Percentiles rank a stretch among this genome's conserved stretches.
phyloP scores from a whole-genome alignment of 2,797 vertebrate species.

The Enteromius paludinosus region DNA sequence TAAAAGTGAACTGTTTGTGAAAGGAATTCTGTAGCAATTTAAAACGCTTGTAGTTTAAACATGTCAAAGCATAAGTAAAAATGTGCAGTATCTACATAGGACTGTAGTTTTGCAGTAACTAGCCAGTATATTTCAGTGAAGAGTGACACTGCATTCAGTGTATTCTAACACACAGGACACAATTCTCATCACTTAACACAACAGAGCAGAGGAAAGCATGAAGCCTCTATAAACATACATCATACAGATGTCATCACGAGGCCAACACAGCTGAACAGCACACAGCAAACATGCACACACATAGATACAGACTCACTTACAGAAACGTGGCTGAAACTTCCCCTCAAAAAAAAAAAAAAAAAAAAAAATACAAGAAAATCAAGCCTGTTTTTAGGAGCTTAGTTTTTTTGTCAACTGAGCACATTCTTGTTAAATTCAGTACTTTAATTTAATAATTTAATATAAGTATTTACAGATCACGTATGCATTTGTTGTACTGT shows the following conservation, averaged over 20 bases:
- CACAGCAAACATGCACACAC: background rate
- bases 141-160: constrained; percentile 8
- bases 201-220: constrained; percentile 18
- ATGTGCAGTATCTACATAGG: background rate
- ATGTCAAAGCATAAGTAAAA: background rate
- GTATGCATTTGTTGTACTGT: constrained; percentile 5
- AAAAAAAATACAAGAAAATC: background rate
- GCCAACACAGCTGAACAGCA: constrained; percentile 28
- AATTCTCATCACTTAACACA: constrained; percentile 15
- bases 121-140: constrained; percentile 5
- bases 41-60: background rate
- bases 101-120: background rate
- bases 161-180: constrained; percentile 14
- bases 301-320: background rate
- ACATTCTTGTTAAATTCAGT: background rate
- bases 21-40: background rate
- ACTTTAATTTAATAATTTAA: background rate
- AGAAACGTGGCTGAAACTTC: constrained; percentile 12
- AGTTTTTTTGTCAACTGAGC: background rate
- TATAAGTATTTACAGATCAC: background rate
- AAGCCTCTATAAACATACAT: constrained; percentile 45
- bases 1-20: constrained; percentile 9
- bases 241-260: constrained; percentile 41
- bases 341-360: no score
- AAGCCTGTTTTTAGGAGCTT: background rate